Evolutionary conservation across 92 coral and sea anemone genomes (phyloP), one percentile per base, ranked within the genome.

Genomic region (Chrysogorgia sp.): DNA sequence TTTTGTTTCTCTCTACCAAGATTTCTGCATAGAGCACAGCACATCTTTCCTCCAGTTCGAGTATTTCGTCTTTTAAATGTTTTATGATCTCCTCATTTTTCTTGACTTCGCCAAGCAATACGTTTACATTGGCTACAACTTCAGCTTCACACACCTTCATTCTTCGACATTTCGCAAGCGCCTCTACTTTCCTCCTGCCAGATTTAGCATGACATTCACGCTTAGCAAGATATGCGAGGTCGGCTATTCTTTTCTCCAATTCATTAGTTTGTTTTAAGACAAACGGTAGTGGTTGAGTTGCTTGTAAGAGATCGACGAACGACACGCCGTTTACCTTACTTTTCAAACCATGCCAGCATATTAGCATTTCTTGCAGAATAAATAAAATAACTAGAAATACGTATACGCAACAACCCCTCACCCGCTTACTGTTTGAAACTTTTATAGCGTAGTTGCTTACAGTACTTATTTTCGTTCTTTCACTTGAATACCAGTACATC

Each of bases 1-100:
- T 81, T 50, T 20, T 41, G 50, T 62, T 47, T 81, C 35, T 23
- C n/a, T 58, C 57, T 31, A n/a, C 75, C 40, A 26, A 9, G n/a
- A 81, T 10, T 71, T 81, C 80, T 48, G 40, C 31, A 25, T 40
- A 61, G 22, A 81, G 80, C 33, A 20, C 80, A 35, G 66, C 45
- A 24, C 85, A 81, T 59, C 80, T 59, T 28, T 40, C 55, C 26
- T 81, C 85, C 28, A 81, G 63, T 37, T 71, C 68, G 25, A 49
- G 55, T 23, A 68, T 55, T 69, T 80, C 61, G 15, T 25, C 70
- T 34, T 71, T 30, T 41, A 71, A 76, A 29, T 30, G 60, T 12
- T 34, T 67, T 23, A 58, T 72, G 45, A 23, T 67, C 40, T 71
- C 65, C 70, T 67, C 69, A 15, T 55, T 34, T 25, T 67, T 40